A percentile compares a stretch with the other conserved stretches of the same genome.
phyloP scores from a whole-genome alignment of 2,113 vertebrate genomes.

The Malaclemys terrapin region DNA sequence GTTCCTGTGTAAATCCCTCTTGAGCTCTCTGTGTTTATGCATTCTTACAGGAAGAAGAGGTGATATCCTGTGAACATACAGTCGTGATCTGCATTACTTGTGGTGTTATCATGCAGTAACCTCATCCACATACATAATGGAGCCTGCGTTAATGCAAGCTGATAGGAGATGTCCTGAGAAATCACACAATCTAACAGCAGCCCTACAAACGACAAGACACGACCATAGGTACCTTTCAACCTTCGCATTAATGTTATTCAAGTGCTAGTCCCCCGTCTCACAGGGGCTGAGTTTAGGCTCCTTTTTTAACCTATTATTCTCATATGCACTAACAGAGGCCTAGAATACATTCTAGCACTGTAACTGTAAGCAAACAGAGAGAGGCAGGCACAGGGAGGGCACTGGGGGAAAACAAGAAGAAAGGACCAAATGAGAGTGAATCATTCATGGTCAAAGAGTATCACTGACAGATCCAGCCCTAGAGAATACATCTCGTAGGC shows the following conservation, averaged over 20 bases:
- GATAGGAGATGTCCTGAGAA: accelerated
- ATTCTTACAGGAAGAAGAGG: not conserved
- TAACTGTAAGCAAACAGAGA: not conserved
- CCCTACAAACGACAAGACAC: not conserved
- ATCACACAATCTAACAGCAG: not conserved
- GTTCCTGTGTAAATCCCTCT: constrained; percentile 10
- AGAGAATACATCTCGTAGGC: constrained; percentile 3
- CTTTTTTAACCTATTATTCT: not conserved
- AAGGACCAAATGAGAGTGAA: not conserved
- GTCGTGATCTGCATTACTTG: not conserved
- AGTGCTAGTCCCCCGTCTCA: not conserved
- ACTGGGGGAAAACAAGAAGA: not conserved
- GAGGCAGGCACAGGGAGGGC: not conserved
- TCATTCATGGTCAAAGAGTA: constrained; percentile 22
- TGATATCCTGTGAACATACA: accelerated
- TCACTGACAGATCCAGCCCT: not conserved
- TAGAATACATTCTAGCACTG: not conserved
- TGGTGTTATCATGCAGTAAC: not conserved
- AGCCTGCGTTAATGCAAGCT: not conserved
- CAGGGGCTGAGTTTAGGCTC: not conserved
- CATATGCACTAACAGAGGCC: not conserved
- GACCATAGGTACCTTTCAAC: not conserved
- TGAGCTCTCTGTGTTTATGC: not conserved
- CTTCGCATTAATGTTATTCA: not conserved
- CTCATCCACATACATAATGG: not conserved